phyloP scores from a whole-genome alignment of 2,113 vertebrate genomes.

The Perccottus glenii region DNA sequence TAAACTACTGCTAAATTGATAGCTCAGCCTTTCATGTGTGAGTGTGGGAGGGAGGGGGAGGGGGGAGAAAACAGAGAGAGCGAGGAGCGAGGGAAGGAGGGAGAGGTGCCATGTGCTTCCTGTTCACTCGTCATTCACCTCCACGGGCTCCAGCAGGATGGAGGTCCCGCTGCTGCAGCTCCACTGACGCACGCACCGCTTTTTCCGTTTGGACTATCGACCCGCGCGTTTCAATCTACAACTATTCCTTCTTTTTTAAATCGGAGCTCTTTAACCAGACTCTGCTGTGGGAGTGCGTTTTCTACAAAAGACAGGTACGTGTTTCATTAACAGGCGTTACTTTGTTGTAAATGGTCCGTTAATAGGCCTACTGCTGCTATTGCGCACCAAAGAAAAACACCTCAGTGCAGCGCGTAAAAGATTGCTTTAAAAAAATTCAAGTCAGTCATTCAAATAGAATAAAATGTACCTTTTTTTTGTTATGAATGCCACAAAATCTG shows the following conservation, averaged over 20 bases:
- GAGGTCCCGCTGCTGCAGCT: slow-evolving; percentile 66
- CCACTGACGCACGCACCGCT: slow-evolving; percentile 15
- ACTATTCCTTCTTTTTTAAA: neutral
- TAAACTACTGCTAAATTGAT: slow-evolving; percentile 5
- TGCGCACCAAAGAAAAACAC: too few relatives aligned
- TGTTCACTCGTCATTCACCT: slow-evolving; percentile 69
- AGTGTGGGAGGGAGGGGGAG: neutral
- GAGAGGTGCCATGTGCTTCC: slow-evolving; percentile 82
- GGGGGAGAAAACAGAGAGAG: slow-evolving; percentile 41
- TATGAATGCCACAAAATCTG: too few relatives aligned
- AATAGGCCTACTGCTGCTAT: too few relatives aligned
- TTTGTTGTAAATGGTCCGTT: too few relatives aligned
- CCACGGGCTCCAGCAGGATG: slow-evolving; percentile 73
- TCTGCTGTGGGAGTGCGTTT: neutral
- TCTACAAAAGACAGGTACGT: neutral
- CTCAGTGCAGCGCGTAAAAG: too few relatives aligned
- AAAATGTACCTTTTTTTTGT: too few relatives aligned
- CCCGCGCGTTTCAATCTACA: neutral
- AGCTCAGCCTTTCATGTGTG: neutral
- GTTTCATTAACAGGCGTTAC: neutral
- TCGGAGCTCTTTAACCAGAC: neutral
- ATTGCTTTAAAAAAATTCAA: too few relatives aligned
- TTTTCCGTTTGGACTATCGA: neutral
- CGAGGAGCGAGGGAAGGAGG: slow-evolving; percentile 64
- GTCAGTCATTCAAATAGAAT: too few relatives aligned